Evolutionary conservation across 2,113 vertebrate species (phyloP), one percentile per base, ranked within the genome.

Genomic region (Gymnorhina tibicen): DNA sequence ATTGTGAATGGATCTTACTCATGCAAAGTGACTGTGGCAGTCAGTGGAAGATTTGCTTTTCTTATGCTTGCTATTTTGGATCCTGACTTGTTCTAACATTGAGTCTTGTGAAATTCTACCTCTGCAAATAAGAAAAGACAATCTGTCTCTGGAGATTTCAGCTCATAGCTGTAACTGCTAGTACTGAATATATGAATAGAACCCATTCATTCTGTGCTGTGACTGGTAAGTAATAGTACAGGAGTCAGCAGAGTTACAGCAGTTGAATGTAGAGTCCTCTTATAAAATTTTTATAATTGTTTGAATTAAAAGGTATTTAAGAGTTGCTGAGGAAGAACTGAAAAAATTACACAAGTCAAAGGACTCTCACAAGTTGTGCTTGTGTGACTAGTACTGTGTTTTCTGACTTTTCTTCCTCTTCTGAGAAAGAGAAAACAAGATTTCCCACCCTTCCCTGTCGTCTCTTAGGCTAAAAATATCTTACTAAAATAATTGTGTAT

Each of bases 51-150:
- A 69, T 84, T 66, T 88, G 16, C 63, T 87, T 79, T 82, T 75
- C 70, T 93, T 68, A 16, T 32, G 20, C 13, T 28, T 6, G 3
- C 37, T 82, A 0, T 55, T 96, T 92, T 86, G 76, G 64, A 74
- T 84, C 76, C 47, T 74, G 69, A 62, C 85, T 89, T 93, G 32
- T 66, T 94, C 64, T 92, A 59, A 42, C 60, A 17, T 21, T 28
- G 47, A 72, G 42, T 50, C 93, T 69, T 91, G 47, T 95, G 95
- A 96, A 97, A 93, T 85, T 92, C 79, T 91, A 59, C 60, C 89
- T 81, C 83, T 82, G 73, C 64, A 89, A 91, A 81, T 84, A 81
- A 78, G 85, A 91, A 85, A 72, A 50, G 63, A 28, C 56, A 55
- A 74, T 93, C 35, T 89, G 44, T 41, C 86, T 91, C 91, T 72